Evolutionary conservation across 2,113 vertebrate genomes (phyloP), one percentile per base, ranked within the genome.

Genomic region (Sakesphorus luctuosus): DNA sequence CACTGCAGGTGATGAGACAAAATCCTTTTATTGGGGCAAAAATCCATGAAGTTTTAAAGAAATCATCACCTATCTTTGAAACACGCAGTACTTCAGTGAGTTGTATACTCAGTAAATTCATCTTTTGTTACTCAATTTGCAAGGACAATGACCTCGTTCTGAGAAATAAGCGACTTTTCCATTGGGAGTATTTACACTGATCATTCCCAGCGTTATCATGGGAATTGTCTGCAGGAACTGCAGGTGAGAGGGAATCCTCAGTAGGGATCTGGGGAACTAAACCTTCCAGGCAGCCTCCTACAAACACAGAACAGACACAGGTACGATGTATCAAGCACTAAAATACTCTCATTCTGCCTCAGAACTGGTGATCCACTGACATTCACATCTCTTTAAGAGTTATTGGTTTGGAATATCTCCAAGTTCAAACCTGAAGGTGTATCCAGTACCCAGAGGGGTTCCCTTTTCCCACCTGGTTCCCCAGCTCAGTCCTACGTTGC

Each of bases 61-160:
- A 84, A 81, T 77, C 65, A 73, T 89, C 69, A 50, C 7, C 0
- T 50, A 24, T 20, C 35, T 79, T 65, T 29, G 55, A 83, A 36
- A 66, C 31, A 78, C 4, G 10, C 72, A 84, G 33, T 9, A 38
- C 47, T 77, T 59, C 46, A 71, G 29, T 15, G 50, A 90, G 59
- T 75, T 80, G 76, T 56, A 73, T 6, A 59, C 25, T 87, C 53
- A 53, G 58, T 55, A 78, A 89, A 85, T 65, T 68, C 9, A 65
- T 68, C 88, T 84, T 84, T 68, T 78, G 66, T 90, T 79, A 53
- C 50, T 89, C 73, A 43, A n/a, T 87, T 84, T 92, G 73, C 58
- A 78, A 58, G 33, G 28, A 74, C 62, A 55, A 53, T 68, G 86
- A 84, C 53, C 55, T 94, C 44, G 62, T 68, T 84, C 44, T 68